Base-by-base conservation (phyloP, 2,113 vertebrate genomes). In the Apistogramma diplotaenia region DNA sequence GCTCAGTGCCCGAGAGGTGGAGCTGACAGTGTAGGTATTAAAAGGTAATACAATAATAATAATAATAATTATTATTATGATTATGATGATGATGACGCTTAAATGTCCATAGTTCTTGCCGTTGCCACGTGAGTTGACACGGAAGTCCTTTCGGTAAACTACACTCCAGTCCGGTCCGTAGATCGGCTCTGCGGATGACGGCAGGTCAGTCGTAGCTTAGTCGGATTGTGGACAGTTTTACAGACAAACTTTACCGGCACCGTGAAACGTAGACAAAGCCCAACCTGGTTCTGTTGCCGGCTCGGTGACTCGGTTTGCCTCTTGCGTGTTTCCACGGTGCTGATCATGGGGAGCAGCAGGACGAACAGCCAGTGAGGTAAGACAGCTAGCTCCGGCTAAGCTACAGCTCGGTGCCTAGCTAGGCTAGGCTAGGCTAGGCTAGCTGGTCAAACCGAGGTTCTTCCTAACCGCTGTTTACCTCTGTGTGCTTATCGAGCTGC, bases 111-210 rank as follows among this genome's bases (percentile, higher is more conserved):
- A 35, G 7, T 35, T 9, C 29, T 33, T 2, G 1, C 4, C 2
- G 0, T 13, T 3, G 49, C 74, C 89, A 92, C 37, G 81, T 93
- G 87, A 90, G 10, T 2, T 10, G n/a, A 90, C 61, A 79, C 91
- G 89, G 92, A 93, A 93, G 78, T 88, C 0, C 4, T 27, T 16
- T 54, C 5, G 6, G 43, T 27, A 8, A 49, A 37, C 37, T 19
- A n/a, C 29, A 70, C 12, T 10, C 21, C 23, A 43, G 21, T n/a
- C n/a, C n/a, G n/a, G n/a, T n/a, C n/a, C n/a, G n/a, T n/a, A 1
- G 37, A 23, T 3, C 60, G 9, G 15, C 43, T 16, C 43, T 16
- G 57, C 23, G 0, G 4, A n/a, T 0, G 31, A 65, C 27, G 18
- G 8, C 33, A 15, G 60, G 35, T 37, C 12, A 58, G 16, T 21